Percentiles rank a stretch among this genome's conserved stretches.
phyloP scores from a whole-genome alignment of 2,797 vertebrate genomes.

The Argyrosomus regius region DNA sequence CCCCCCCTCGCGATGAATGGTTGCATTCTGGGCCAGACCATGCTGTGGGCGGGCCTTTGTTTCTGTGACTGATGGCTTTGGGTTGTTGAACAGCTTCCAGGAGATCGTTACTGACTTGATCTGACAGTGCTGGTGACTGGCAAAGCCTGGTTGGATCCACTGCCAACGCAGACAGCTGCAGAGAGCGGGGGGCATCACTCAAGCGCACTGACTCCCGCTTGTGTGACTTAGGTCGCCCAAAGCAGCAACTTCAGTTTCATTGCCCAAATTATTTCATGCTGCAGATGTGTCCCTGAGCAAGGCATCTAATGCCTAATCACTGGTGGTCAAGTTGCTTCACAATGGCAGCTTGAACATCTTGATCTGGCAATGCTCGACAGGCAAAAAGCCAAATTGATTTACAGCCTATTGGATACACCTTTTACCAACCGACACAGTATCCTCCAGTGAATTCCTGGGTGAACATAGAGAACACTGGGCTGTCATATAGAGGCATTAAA shows the following conservation, averaged over 20 bases:
- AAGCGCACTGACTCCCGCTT: conserved; percentile 45
- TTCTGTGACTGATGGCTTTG: conserved; percentile 57
- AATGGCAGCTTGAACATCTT: not conserved
- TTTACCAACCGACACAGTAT: not conserved
- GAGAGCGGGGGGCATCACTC: conserved; percentile 52
- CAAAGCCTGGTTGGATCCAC: conserved; percentile 31
- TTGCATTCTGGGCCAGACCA: conserved; percentile 55
- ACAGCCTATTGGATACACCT: conserved; percentile 3
- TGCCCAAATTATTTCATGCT: conserved; percentile 22
- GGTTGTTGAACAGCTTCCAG: conserved; percentile 77
- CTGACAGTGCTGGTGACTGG: conserved; percentile 55
- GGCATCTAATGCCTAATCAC: conserved; percentile 18
- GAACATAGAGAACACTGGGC: not conserved
- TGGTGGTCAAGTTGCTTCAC: not conserved
- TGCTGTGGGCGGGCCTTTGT: conserved; percentile 71
- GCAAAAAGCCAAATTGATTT: conserved; percentile 15
- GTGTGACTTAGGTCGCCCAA: conserved; percentile 42
- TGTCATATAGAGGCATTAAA: not conserved
- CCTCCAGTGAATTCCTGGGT: not conserved
- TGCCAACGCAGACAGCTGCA: conserved; percentile 77
- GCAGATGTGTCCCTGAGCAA: conserved; percentile 54
- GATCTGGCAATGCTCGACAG: not conserved
- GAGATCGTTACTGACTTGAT: conserved; percentile 73
- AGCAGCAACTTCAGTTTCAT: conserved; percentile 18
- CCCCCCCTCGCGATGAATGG: conserved; percentile 69